Base-by-base conservation (phyloP, 2,888 invertebrate genomes). In the Drosophila maculinotata region DNA sequence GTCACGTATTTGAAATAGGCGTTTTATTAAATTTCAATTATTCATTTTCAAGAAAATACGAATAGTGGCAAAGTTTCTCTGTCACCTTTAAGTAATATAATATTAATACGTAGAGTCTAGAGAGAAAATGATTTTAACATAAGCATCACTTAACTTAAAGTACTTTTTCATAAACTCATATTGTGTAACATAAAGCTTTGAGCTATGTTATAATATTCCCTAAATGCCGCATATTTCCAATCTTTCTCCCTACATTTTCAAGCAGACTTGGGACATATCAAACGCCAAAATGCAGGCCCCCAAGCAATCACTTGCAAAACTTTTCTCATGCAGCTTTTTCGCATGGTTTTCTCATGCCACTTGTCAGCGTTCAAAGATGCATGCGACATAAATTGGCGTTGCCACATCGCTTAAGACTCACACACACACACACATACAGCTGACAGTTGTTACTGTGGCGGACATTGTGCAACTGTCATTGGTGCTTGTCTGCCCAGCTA, bases 391-490 rank as follows among this genome's bases (percentile, higher is more conserved):
- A 80, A 84, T 80, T 85, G 76, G 72, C 62, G 69, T 76, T 69
- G 78, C 69, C 67, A 79, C 80, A 77, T 63, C 49, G 48, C 44
- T 68, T 51, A 45, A 30, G 31, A 58, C 54, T 41, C 48, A 49
- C 6, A 53, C 7, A 35, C 15, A 35, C 28, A 53, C 14, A 23
- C 10, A 28, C 4, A 10, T 15, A 41, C 42, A 33, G 26, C 35
- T 60, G 57, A 51, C 60, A 65, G 51, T 65, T 69, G 62, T 58
- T 67, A 59, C 59, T 69, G 52, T 56, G 44, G 69, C 49, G 48
- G 70, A 82, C 76, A 81, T 80, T 80, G 80, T 85, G 85, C 76
- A 80, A 85, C 79, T 85, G 82, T 81, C 85, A 53, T 68, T 62
- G 69, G 41, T 66, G 71, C 67, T 71, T 76, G 68, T 81, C 81